Evolutionary conservation across 2,888 invertebrate genomes (phyloP).

Genomic region (Blastobasis lacticolella): DNA sequence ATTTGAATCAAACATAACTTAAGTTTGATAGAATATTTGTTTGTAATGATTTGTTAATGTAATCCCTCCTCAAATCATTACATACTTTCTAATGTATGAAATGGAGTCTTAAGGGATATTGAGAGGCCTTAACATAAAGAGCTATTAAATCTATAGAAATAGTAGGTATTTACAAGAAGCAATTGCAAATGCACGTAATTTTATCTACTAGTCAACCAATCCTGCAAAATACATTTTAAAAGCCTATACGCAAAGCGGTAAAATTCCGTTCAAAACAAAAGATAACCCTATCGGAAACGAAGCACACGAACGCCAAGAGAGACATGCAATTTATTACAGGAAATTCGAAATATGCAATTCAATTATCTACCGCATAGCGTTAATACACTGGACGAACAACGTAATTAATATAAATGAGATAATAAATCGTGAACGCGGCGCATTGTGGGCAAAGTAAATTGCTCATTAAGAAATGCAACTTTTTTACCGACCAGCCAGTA

Average conservation of each 20-base stretch:
- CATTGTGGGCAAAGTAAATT: slow-evolving; percentile 2
- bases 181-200: too few relatives aligned
- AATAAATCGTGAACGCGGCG: not conserved
- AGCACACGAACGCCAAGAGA: too few relatives aligned
- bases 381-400: not conserved
- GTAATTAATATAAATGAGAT: not conserved
- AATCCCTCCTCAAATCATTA: slow-evolving; percentile 56
- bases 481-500: not conserved
- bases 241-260: not conserved
- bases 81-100: slow-evolving; percentile 26
- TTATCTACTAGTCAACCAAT: too few relatives aligned
- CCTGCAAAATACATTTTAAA: not conserved
- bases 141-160: too few relatives aligned
- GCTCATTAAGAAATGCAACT: not conserved
- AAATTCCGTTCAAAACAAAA: not conserved
- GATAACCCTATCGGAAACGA: not conserved
- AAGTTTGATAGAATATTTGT: too few relatives aligned
- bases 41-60: slow-evolving; percentile 14
- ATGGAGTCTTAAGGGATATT: slow-evolving; percentile 45
- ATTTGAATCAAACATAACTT: too few relatives aligned
- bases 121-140: too few relatives aligned
- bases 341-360: not conserved
- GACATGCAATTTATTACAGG: not conserved
- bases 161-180: too few relatives aligned
- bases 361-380: not conserved